Conservation (phyloP, 2,113 vertebrate genomes). For the Oplegnathus fasciatus region DNA sequence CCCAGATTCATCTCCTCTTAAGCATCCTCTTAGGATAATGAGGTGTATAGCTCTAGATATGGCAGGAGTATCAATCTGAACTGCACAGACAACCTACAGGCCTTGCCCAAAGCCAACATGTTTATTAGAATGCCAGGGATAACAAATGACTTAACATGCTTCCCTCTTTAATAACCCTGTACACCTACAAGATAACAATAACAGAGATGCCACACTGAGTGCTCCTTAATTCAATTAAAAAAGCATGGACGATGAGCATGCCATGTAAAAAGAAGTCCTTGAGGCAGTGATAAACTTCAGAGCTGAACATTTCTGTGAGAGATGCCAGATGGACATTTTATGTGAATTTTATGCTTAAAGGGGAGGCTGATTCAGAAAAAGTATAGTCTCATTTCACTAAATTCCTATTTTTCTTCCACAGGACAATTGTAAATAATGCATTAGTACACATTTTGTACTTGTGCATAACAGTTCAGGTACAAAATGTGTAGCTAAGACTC, state of each 20-base stretch:
- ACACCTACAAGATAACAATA: constrained; percentile 78
- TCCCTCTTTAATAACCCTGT: constrained; percentile 76
- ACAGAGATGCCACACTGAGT: constrained; percentile 69
- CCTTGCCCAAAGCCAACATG: constrained; percentile 69
- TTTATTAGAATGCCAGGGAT: constrained; percentile 79
- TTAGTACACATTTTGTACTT: background rate
- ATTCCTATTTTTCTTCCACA: constrained; percentile 4
- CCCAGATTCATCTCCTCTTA: constrained; percentile 63
- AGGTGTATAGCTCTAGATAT: constrained; percentile 68
- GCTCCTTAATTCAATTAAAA: constrained; percentile 77
- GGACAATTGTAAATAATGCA: background rate
- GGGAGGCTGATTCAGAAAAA: constrained; percentile 25
- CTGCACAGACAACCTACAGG: constrained; percentile 64
- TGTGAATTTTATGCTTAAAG: constrained; percentile 27
- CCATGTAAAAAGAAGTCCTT: constrained; percentile 62
- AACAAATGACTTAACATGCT: constrained; percentile 77
- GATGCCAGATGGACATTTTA: constrained; percentile 60
- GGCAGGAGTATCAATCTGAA: constrained; percentile 74
- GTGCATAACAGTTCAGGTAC: background rate
- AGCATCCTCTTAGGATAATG: constrained; percentile 75
- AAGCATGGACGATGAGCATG: constrained; percentile 66
- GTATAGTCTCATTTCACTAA: constrained; percentile 4
- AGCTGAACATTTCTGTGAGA: constrained; percentile 44
- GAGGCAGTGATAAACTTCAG: constrained; percentile 66
- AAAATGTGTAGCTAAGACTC: background rate